These are phyloP conservation scores for Aldrovandia affinis DNA, from an alignment of 2,797 vertebrate species.

Conservation along the genomic window DNA sequence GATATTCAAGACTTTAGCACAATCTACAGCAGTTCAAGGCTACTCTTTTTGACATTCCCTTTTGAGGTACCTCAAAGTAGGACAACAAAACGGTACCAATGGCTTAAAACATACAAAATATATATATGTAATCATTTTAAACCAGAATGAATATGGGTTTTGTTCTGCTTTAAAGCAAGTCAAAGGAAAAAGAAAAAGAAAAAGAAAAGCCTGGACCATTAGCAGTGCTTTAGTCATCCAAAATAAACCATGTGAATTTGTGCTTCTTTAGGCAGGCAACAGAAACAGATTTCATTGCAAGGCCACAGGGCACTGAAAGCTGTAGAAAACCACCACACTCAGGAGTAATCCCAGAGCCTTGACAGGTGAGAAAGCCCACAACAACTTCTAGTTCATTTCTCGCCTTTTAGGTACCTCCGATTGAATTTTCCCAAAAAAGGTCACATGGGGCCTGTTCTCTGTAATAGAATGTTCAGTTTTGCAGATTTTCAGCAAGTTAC, in stretches of 20 bases:
- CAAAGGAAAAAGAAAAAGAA: slow-evolving; percentile 56
- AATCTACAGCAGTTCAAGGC: too few species aligned
- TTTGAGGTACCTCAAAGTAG: not conserved
- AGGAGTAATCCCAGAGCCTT: slow-evolving; percentile 36
- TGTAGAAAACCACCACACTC: slow-evolving; percentile 33
- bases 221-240: slow-evolving; percentile 20
- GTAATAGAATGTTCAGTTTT: not conserved
- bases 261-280: slow-evolving; percentile 43
- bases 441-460: slow-evolving; percentile 45
- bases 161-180: slow-evolving; percentile 58
- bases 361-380: slow-evolving; percentile 27
- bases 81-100: not conserved
- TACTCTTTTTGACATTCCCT: not conserved
- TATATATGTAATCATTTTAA: not conserved
- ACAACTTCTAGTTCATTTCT: slow-evolving; percentile 51
- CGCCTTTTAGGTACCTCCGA: slow-evolving; percentile 35
- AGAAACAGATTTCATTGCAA: slow-evolving; percentile 47
- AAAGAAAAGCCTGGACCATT: slow-evolving; percentile 46
- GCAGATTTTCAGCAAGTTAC: not conserved
- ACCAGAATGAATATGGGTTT: slow-evolving; percentile 31
- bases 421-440: slow-evolving; percentile 51
- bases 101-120: too few species aligned
- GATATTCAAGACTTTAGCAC: too few species aligned
- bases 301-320: slow-evolving; percentile 41
- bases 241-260: not conserved